These are phyloP conservation scores for Venustoraphidia nigricollis DNA, from an alignment of 2,888 invertebrate genomes.

Conservation along the genomic window DNA sequence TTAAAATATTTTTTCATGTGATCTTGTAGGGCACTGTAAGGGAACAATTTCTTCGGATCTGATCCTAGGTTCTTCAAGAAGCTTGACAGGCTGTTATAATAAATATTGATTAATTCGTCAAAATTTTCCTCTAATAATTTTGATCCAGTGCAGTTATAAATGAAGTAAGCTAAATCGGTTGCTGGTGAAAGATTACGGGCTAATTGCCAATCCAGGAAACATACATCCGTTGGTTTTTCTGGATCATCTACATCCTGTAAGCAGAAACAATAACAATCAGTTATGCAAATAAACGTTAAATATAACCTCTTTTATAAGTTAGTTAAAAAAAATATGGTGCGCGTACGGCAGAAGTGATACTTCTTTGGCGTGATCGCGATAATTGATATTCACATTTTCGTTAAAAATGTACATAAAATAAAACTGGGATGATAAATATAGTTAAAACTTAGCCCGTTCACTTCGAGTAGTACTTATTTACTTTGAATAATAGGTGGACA, in stretches of 20 bases:
- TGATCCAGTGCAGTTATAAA: slow-evolving; percentile 19
- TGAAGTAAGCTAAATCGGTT: slow-evolving; percentile 21
- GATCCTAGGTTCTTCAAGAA: slow-evolving; percentile 15
- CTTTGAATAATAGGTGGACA: too few relatives aligned
- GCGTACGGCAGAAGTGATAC: too few relatives aligned
- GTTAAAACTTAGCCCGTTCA: too few relatives aligned
- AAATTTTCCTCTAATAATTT: slow-evolving; percentile 16
- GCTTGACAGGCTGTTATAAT: slow-evolving; percentile 18
- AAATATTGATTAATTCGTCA: slow-evolving; percentile 18
- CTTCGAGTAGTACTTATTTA: too few relatives aligned
- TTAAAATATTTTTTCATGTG: slow-evolving; percentile 19
- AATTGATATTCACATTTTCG: too few relatives aligned
- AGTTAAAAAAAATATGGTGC: too few relatives aligned
- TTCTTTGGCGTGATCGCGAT: too few relatives aligned
- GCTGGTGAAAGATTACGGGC: slow-evolving; percentile 16
- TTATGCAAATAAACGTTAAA: too few relatives aligned
- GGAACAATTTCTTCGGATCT: slow-evolving; percentile 17
- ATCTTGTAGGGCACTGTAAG: slow-evolving; percentile 15
- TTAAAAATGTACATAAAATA: too few relatives aligned
- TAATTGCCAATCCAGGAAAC: slow-evolving; percentile 19
- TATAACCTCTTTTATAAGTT: too few relatives aligned
- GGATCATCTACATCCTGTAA: slow-evolving; percentile 7
- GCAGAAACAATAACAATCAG: neutral
- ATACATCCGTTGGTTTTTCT: slow-evolving; percentile 14
- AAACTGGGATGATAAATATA: too few relatives aligned